Conservation (phyloP, 2,888 invertebrate genomes). For the Orthosia gothica region DNA sequence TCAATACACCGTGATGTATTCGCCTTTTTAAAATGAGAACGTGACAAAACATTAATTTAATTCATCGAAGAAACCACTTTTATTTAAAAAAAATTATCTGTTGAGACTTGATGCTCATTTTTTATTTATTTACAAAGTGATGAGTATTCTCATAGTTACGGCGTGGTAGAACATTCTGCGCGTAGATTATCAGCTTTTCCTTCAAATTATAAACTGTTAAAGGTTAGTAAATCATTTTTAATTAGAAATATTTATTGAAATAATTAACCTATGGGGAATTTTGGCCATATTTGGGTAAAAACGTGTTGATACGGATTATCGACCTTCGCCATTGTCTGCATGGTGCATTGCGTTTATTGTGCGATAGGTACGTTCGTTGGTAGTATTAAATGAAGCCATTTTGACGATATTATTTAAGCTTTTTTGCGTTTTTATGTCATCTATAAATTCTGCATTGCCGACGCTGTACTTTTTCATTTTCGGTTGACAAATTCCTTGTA, state of each 20-base stretch:
- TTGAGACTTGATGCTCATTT: constrained; percentile 91
- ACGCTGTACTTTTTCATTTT: constrained; percentile 6
- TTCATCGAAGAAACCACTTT: constrained; percentile 88
- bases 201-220: constrained; percentile 86
- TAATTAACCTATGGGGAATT: constrained; percentile 36
- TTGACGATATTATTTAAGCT: constrained; percentile 58
- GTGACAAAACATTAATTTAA: constrained; percentile 89
- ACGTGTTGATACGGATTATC: constrained; percentile 82
- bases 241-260: constrained; percentile 47
- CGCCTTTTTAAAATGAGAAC: constrained; percentile 91
- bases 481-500: neutral
- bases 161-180: constrained; percentile 90
- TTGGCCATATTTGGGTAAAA: constrained; percentile 65
- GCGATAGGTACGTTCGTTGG: constrained; percentile 73
- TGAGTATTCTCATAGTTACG: constrained; percentile 91
- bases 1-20: constrained; percentile 90
- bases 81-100: constrained; percentile 88
- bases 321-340: constrained; percentile 92
- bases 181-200: constrained; percentile 86
- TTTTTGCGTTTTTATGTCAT: constrained; percentile 24
- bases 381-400: constrained; percentile 70
- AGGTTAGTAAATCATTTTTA: constrained; percentile 84
- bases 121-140: constrained; percentile 92
- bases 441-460: neutral
- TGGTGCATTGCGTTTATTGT: constrained; percentile 91